Percentiles rank a stretch among this genome's conserved stretches.
phyloP scores from a whole-genome alignment of 2,113 vertebrate genomes.

The Elgaria multicarinata region DNA sequence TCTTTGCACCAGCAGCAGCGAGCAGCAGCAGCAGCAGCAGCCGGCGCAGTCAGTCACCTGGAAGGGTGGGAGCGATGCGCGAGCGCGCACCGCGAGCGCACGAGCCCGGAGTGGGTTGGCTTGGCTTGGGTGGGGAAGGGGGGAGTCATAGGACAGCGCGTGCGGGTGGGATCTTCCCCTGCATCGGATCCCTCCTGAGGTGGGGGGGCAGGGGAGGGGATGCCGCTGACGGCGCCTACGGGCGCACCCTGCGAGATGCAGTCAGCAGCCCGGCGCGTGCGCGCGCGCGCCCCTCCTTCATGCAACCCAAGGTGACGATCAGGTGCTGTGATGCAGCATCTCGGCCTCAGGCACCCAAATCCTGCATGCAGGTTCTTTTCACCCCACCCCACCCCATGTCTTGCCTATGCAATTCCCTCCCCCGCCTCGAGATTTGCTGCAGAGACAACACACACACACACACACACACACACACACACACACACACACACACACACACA shows the following conservation, averaged over 20 bases:
- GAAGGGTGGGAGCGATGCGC: background rate
- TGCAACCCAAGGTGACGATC: background rate
- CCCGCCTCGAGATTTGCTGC: background rate
- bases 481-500: too few species aligned
- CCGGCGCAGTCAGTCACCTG: background rate
- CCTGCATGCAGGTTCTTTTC: background rate
- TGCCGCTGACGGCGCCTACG: too few species aligned
- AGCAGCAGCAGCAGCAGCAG: background rate
- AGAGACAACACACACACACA: background rate
- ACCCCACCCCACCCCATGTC: background rate
- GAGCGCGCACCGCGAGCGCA: background rate
- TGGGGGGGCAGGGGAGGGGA: too few species aligned
- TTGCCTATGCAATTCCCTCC: background rate
- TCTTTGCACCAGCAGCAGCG: background rate
- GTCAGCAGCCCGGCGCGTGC: conserved; percentile 22
- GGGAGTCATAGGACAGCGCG: background rate
- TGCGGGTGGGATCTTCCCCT: background rate
- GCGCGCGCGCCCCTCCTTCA: conserved; percentile 47
- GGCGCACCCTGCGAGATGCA: background rate
- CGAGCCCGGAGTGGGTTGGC: background rate
- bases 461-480: too few species aligned
- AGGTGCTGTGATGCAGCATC: conserved; percentile 65
- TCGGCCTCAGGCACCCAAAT: conserved; percentile 1
- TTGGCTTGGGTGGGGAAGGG: too few species aligned
- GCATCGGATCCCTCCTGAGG: too few species aligned